Evolutionary conservation across 2,113 vertebrate genomes (phyloP).

Genomic region (Anarhynchus alexandrinus): DNA sequence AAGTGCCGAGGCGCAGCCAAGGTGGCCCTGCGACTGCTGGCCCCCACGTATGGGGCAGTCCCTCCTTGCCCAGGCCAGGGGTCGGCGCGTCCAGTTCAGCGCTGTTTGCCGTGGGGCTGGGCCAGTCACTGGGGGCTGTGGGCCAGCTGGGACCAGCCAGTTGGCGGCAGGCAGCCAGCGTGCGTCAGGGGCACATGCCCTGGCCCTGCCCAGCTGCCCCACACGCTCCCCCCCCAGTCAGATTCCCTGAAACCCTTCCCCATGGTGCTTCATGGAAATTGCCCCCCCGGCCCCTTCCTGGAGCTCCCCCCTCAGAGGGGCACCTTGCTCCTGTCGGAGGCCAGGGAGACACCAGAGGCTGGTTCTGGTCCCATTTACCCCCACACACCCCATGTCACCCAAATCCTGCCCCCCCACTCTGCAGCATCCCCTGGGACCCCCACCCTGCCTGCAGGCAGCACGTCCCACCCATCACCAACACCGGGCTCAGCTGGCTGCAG

Average conservation of each 20-base stretch:
- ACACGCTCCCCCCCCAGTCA: background rate
- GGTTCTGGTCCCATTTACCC: background rate
- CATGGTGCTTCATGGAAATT: background rate
- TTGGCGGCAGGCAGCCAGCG: background rate
- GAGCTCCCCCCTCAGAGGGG: background rate
- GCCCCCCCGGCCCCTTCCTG: too few relatives aligned
- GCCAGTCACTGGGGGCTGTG: background rate
- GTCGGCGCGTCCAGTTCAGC: background rate
- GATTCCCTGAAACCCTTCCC: background rate
- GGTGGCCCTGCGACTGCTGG: background rate
- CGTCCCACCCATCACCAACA: background rate
- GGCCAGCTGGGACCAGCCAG: background rate
- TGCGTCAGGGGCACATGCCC: background rate
- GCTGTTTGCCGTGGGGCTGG: background rate
- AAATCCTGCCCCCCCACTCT: background rate
- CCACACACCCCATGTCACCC: background rate
- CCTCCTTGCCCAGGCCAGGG: background rate
- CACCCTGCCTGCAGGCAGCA: background rate
- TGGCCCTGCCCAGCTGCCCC: background rate
- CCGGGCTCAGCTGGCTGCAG: rapidly evolving
- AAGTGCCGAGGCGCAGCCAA: background rate
- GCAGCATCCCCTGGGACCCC: background rate
- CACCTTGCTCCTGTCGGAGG: background rate
- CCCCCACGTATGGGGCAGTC: rapidly evolving
- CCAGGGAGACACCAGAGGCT: background rate